Evolutionary conservation across 2,113 vertebrate species (phyloP), one percentile per base, ranked within the genome.

Genomic region (Ictalurus punctatus): DNA sequence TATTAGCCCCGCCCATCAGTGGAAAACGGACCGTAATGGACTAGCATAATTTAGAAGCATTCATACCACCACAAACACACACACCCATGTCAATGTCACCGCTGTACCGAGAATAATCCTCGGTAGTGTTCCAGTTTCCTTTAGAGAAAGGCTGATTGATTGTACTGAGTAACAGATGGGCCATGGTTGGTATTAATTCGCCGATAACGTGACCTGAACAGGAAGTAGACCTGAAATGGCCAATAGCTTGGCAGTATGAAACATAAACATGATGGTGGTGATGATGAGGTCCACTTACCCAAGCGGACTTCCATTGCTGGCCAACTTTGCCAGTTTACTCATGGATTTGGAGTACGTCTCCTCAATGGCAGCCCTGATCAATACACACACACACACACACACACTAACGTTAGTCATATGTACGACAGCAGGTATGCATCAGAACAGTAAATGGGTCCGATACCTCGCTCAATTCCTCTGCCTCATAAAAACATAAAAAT

Each of bases 271-370:
- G 23, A 74, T 67, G 27, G 21, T 30, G 37, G 21, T 30, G 37
- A 25, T 17, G 40, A 81, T 71, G 13, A 30, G 2, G 19, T 80
- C 3, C 3, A 88, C 96, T 94, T 90, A 99, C 98, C 98, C 98
- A 90, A 96, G 92, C 13, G 97, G 96, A 76, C 97, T 98, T 82
- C 97, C 97, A 1, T 97, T 98, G 87, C 96, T 96, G 23, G 97
- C 98, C 92, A 98, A 96, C 94, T 98, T 99, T 3, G 97, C 96
- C 59, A 99, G 95, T 92, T 99, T 99, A 65, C 95, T 97, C 98
- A 99, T 98, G 0, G 98, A 98, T 92, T 99, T 99, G 61, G 98
- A 97, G 84, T 99, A 99, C 5, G 96, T 96, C 93, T 99, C 98
- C 92, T 99, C 98, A 0, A 99, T 93, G 67, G 97, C 95, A 3